phyloP scores from a whole-genome alignment of 2,888 invertebrate genomes.

The Sesamia inferens region DNA sequence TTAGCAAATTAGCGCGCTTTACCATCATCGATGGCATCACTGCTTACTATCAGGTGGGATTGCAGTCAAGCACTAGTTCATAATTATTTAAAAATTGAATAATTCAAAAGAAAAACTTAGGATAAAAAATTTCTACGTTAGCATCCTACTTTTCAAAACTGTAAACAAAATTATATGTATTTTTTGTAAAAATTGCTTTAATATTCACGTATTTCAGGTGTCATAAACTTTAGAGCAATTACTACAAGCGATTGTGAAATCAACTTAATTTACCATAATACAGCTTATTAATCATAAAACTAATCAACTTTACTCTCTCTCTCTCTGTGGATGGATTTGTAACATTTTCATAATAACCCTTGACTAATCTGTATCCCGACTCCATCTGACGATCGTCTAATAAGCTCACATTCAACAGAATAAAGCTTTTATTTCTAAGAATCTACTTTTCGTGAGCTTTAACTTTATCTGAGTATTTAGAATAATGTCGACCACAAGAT shows the following conservation, averaged over 20 bases:
- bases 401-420: slow-evolving; percentile 2
- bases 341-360: background rate
- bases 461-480: slow-evolving; percentile 31
- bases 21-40: too few relatives aligned
- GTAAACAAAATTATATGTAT: too few relatives aligned
- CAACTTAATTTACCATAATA: background rate
- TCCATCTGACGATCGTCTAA: background rate
- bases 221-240: too few relatives aligned
- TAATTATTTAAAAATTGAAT: too few relatives aligned
- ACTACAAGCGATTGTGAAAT: background rate
- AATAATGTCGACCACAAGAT: slow-evolving; percentile 8
- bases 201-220: too few relatives aligned
- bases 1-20: too few relatives aligned
- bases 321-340: background rate
- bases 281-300: background rate
- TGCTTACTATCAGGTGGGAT: too few relatives aligned
- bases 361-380: background rate
- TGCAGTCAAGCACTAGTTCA: too few relatives aligned
- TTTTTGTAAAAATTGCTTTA: too few relatives aligned
- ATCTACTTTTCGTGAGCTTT: slow-evolving; percentile 18
- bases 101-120: too few relatives aligned
- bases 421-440: slow-evolving; percentile 18
- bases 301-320: background rate
- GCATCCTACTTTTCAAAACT: too few relatives aligned
- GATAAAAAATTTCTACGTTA: too few relatives aligned